Evolutionary conservation across 2,888 invertebrate genomes (phyloP).

Genomic region (Cheilosia soror): DNA sequence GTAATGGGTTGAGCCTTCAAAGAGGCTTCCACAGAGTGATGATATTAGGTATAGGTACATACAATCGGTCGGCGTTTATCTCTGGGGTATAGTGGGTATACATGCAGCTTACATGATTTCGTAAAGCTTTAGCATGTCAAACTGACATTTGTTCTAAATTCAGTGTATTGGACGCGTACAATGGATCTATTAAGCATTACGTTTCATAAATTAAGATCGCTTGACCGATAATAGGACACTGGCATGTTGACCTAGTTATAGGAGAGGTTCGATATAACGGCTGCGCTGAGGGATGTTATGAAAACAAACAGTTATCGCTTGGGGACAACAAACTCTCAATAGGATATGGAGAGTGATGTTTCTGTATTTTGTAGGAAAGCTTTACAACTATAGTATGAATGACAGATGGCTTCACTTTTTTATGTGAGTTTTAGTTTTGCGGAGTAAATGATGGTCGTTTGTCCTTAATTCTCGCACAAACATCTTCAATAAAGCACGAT

Average conservation of each 20-base stretch:
- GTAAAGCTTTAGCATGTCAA: slow-evolving; percentile 21
- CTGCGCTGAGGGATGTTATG: no score
- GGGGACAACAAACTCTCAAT: no score
- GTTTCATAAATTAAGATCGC: slow-evolving; percentile 2
- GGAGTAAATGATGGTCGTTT: no score
- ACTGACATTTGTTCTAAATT: not conserved
- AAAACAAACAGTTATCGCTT: no score
- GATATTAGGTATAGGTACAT: slow-evolving; percentile 5
- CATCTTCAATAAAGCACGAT: no score
- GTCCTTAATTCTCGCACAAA: no score
- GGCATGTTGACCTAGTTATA: slow-evolving; percentile 29
- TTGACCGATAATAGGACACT: slow-evolving; percentile 15
- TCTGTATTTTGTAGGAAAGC: no score
- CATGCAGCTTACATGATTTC: not conserved
- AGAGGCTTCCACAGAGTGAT: not conserved
- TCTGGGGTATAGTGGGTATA: not conserved
- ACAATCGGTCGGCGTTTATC: not conserved
- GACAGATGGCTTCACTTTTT: no score
- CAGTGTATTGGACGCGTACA: slow-evolving; percentile 22
- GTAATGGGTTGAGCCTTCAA: slow-evolving; percentile 31
- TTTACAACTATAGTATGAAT: no score
- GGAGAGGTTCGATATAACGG: not conserved
- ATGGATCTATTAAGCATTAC: not conserved
- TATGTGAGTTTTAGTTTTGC: no score
- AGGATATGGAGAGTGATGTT: no score